Percentiles rank a stretch among this genome's conserved stretches.
These are phyloP conservation scores for Liolophura sinensis DNA, from an alignment of 1,140 invertebrate species.

Conservation along the genomic window DNA sequence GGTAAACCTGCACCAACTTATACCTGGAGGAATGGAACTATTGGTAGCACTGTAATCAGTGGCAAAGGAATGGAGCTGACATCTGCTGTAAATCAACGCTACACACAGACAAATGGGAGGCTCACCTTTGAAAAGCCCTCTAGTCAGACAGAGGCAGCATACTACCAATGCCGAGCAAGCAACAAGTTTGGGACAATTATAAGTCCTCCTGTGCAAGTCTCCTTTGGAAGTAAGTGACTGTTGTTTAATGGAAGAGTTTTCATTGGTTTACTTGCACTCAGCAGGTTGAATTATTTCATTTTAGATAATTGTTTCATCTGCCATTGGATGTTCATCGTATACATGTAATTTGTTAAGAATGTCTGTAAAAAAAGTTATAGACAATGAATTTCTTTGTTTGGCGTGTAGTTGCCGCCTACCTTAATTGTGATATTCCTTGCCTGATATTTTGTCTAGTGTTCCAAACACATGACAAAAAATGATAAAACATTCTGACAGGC, in stretches of 20 bases:
- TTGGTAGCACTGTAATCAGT: not conserved
- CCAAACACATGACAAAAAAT: too few relatives aligned
- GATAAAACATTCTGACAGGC: too few relatives aligned
- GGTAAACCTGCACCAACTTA: conserved; percentile 30
- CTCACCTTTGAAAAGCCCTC: conserved; percentile 24
- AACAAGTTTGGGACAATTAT: conserved; percentile 28
- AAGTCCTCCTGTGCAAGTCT: conserved; percentile 23
- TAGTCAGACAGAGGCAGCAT: conserved; percentile 17
- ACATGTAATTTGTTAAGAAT: not conserved
- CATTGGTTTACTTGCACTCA: not conserved
- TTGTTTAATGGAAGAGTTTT: not conserved
- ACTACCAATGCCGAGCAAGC: conserved; percentile 29
- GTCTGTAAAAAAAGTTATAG: too few relatives aligned
- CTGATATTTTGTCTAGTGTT: too few relatives aligned
- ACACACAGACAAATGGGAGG: conserved; percentile 30
- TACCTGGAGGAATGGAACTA: conserved; percentile 17
- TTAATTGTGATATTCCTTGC: too few relatives aligned
- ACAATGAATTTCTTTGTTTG: too few relatives aligned
- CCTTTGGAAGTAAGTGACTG: conserved; percentile 36
- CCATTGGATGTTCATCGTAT: not conserved
- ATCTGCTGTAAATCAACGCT: conserved; percentile 3
- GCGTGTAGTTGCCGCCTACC: too few relatives aligned
- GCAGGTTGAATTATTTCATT: not conserved
- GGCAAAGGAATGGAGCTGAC: not conserved
- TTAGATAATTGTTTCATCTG: not conserved